Conservation (phyloP, 2,797 vertebrate species). For the Betta splendens region DNA sequence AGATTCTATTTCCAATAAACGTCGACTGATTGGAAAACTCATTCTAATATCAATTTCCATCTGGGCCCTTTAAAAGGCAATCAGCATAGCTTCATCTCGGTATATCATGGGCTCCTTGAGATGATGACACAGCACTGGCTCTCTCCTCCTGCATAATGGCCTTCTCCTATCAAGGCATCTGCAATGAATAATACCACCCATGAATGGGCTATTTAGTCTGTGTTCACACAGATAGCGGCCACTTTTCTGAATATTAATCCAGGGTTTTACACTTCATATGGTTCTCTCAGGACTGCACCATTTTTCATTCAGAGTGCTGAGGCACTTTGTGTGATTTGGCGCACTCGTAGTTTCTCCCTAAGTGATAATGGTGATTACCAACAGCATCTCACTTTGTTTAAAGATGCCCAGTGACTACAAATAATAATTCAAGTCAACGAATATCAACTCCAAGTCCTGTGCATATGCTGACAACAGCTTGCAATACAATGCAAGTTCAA, state of each 20-base stretch:
- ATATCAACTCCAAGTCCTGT: conserved; percentile 33
- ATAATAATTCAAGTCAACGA: conserved; percentile 38
- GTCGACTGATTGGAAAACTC: conserved; percentile 86
- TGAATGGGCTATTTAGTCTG: conserved; percentile 83
- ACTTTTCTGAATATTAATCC: conserved; percentile 80
- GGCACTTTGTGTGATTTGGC: conserved; percentile 72
- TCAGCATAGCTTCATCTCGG: conserved; percentile 84
- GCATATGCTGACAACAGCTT: conserved; percentile 11
- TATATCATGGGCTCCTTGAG: conserved; percentile 85
- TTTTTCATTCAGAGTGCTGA: conserved; percentile 64
- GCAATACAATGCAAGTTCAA: conserved; percentile 10
- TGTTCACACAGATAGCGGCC: conserved; percentile 74
- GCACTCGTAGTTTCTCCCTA: conserved; percentile 53
- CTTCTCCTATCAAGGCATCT: conserved; percentile 84
- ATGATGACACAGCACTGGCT: conserved; percentile 86
- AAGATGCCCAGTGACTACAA: conserved; percentile 30
- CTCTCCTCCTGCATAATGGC: conserved; percentile 82
- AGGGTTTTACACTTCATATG: conserved; percentile 73
- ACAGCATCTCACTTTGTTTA: conserved; percentile 49
- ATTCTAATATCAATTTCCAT: conserved; percentile 88
- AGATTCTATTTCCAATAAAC: conserved; percentile 85
- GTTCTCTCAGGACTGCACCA: conserved; percentile 66
- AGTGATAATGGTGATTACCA: conserved; percentile 67
- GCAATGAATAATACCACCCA: conserved; percentile 84
- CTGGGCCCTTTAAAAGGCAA: conserved; percentile 86